Base-by-base conservation (phyloP, 2,797 vertebrate genomes). In the Bryconaethiops microstoma region DNA sequence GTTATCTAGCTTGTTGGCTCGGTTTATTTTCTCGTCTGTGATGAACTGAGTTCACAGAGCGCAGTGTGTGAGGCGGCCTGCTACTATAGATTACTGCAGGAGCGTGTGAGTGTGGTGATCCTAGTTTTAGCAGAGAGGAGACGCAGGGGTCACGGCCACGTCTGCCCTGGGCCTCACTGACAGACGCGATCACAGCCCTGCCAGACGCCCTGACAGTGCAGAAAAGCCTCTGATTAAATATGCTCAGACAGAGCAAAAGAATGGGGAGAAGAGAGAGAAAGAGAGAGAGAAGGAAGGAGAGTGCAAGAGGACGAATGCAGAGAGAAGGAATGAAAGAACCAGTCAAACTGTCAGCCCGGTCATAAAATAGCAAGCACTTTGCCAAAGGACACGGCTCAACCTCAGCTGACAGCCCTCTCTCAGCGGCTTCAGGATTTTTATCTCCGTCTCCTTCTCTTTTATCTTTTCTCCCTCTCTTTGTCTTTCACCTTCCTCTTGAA, bases 271-370 rank as follows among this genome's bases (percentile, higher is more conserved):
- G 59, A 82, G 76, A 86, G 48, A 77, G 77, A 81, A 79, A 55
- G 48, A 65, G 72, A 77, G 72, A 74, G 19, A 59, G 71, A 59
- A 50, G 17, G 63, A 48, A 60, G 59, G 35, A 29, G 60, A 86
- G n/a, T 75, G 59, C 78, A 69, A 59, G 45, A 48, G 76, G 25
- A 62, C 39, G 45, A 84, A 79, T 76, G 69, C 80, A 86, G 60
- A 81, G 77, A 82, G 81, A 63, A 62, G 63, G 69, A 16, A 80
- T 77, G 65, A 85, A 69, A 68, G 73, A 59, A 50, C 89, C 87
- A 91, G 91, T 93, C 91, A 93, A 93, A 86, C 91, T 93, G 92
- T 93, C 92, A 92, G 79, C 70, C 70, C 40, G 87, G 82, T 89
- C 83, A 74, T 93, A 90, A 93, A 93, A 90, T 81, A 91, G 88